Base-by-base conservation (phyloP, 2,888 invertebrate species). In the Andrena trimmerana region DNA sequence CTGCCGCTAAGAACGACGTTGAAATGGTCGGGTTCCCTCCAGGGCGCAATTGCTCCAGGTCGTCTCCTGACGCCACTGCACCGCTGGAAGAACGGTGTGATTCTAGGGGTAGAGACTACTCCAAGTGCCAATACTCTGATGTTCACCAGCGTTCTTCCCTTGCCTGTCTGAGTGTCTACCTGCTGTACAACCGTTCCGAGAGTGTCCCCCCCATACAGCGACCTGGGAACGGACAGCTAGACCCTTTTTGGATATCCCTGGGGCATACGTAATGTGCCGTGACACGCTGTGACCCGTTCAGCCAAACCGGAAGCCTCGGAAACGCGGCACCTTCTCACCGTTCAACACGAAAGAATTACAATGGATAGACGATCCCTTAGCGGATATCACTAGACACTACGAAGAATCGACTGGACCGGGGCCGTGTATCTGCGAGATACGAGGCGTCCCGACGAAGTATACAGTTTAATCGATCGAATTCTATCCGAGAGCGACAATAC, bases 211-310 rank as follows among this genome's bases (percentile, higher is more conserved):
- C 16, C 4, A 42, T 16, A 16, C 42, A 42, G 42, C 42, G 16
- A 42, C 42, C 42, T 16, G 42, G 13, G 8, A 54, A 72, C 65
- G 16, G 13, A n/a, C 89, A 88, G 87, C 88, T 20, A 57, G 10
- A 90, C 88, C 80, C 3, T n/a, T 84, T 83, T 84, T 1, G 88
- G 84, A 89, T 16, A 36, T 10, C 57, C 86, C 72, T 81, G 83
- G 33, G 88, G 81, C 74, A 50, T 7, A 59, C 24, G 24, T 59
- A 10, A 20, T 36, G 36, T 10, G 50, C 57, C 33, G 33, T 50
- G 24, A 31, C 36, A 33, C 7, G n/a, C 4, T 20, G 52, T 24
- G 36, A 57, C 36, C 27, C 36, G 24, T 16, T 8, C 48, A n/a
- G 50, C 73, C 36, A 33, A 52, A 67, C 52, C 57, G 65, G 68